Evolutionary conservation across 2,888 invertebrate species (phyloP).

Genomic region (Mesopsocus fuscifrons): DNA sequence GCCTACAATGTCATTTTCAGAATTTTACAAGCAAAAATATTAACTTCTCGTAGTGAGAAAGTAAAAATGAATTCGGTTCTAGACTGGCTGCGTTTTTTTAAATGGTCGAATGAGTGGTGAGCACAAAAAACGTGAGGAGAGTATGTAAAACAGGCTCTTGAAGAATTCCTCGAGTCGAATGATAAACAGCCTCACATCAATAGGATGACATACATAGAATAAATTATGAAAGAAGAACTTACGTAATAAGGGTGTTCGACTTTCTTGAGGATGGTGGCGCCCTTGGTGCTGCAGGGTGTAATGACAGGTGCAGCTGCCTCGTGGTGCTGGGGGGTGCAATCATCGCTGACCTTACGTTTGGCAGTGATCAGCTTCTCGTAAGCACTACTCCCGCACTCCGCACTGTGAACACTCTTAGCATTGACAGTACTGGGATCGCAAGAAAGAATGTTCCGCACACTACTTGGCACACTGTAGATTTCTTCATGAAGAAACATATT

Average conservation of each 20-base stretch:
- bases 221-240: conserved; percentile 4
- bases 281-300: background rate
- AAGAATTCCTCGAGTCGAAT: too few relatives aligned
- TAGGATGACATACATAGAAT: too few relatives aligned
- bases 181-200: too few relatives aligned
- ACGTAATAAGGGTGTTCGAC: conserved; percentile 9
- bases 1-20: too few relatives aligned
- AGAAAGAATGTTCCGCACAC: conserved; percentile 25
- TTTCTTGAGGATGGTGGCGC: conserved; percentile 5
- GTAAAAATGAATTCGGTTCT: too few relatives aligned
- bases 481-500: conserved; percentile 24
- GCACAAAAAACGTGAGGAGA: too few relatives aligned
- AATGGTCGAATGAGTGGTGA: too few relatives aligned
- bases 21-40: too few relatives aligned
- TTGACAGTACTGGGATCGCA: conserved; percentile 19
- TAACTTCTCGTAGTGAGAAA: too few relatives aligned
- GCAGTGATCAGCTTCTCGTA: conserved; percentile 14
- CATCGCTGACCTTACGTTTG: conserved; percentile 12
- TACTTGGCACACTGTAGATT: conserved; percentile 23
- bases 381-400: conserved; percentile 19
- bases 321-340: conserved; percentile 12
- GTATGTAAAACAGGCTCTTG: too few relatives aligned
- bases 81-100: too few relatives aligned
- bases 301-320: background rate
- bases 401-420: background rate